Base-by-base conservation (phyloP, 2,113 vertebrate genomes). In the Furnarius figulus region DNA sequence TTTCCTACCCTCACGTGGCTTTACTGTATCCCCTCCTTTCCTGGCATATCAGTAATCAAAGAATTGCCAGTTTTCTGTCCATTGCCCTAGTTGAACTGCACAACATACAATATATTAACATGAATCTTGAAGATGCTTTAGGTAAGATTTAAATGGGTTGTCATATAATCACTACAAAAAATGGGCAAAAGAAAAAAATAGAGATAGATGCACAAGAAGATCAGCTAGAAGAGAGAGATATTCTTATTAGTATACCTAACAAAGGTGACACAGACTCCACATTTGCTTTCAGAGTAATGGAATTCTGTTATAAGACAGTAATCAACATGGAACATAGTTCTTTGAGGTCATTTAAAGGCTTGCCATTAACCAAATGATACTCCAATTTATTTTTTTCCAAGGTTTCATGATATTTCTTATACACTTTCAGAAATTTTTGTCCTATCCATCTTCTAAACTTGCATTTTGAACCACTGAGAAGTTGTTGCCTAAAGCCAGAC, bases 401-500 rank as follows among this genome's bases (percentile, higher is more conserved):
- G 37, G 65, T 68, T 73, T 96, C 65, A 63, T 89, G 76, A 20
- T 61, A 91, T 93, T 96, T 93, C 58, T 58, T 77, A 59, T 44
- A 50, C 35, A 72, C 59, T 89, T 90, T 44, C 89, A 90, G 49
- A 65, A 73, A 12, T 30, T 94, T 95, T 72, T 83, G 25, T 86
- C 56, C 67, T 80, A 28, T 85, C 52, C 12, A 1, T 85, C 62
- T 95, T 49, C 33, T 88, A 80, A 94, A 68, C 63, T 47, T 65
- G 53, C 12, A 55, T 74, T 93, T n/a, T 78, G 78, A 88, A 94
- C 30, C 27, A 55, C 50, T 49, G 30, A 77, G 59, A 89, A 88
- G 42, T 39, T 85, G 84, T 96, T 96, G 49, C 93, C 70, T 93
- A 93, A 87, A 95, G 86, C 75, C 89, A 96, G 90, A 81, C 87